A percentile compares a stretch with the other conserved stretches of the same genome.
phyloP scores from a whole-genome alignment of 2,113 vertebrate genomes.

The Mesembrinibis cayennensis region DNA sequence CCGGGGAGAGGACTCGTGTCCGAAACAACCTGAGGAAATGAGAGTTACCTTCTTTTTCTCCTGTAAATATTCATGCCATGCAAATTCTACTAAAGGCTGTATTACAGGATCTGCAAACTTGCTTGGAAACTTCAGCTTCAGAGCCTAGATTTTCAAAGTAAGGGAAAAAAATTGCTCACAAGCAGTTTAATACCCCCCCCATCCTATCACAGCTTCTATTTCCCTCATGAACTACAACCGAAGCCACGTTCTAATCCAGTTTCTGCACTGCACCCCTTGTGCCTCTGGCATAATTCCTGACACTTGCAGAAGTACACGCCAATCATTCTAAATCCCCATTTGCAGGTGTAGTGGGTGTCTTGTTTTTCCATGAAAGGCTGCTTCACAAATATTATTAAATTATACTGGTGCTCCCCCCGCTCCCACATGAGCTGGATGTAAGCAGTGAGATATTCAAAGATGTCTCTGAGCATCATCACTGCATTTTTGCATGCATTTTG shows the following conservation, averaged over 20 bases:
- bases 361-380: background rate
- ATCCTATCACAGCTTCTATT: background rate
- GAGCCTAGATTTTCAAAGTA: slow-evolving; percentile 63
- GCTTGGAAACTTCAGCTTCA: slow-evolving; percentile 68
- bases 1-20: fast-evolving
- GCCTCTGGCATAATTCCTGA: background rate
- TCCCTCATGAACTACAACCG: background rate
- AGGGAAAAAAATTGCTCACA: background rate
- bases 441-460: background rate
- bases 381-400: background rate
- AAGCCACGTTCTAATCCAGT: background rate
- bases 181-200: background rate
- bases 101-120: slow-evolving; percentile 71
- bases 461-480: background rate
- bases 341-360: background rate
- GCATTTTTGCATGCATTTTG: background rate
- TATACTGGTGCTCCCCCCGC: no score
- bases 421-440: background rate
- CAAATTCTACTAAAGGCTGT: slow-evolving; percentile 72
- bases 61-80: slow-evolving; percentile 70
- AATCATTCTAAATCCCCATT: background rate
- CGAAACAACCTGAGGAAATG: background rate
- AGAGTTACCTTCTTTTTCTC: slow-evolving; percentile 72
- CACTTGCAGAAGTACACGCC: background rate
- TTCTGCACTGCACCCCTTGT: background rate